These are phyloP conservation scores for Pristionchus japonicus DNA, from an alignment of 2,888 invertebrate species.

Conservation along the genomic window DNA sequence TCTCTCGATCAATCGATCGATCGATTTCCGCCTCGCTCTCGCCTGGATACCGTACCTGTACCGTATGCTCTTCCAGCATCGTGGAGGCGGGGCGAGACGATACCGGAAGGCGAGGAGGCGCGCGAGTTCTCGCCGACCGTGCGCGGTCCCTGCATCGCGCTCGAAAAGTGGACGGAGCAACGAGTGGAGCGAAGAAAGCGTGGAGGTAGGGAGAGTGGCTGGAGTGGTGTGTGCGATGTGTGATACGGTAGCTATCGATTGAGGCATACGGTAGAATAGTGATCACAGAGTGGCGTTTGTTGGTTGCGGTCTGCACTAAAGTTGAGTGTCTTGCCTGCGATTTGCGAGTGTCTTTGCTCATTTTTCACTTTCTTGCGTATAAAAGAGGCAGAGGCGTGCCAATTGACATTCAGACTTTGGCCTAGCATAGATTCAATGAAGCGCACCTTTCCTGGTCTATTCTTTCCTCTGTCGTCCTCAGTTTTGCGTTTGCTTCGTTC, in stretches of 20 bases:
- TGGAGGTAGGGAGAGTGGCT: slow-evolving; percentile 4
- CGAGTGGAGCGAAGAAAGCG: background rate
- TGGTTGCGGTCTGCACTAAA: background rate
- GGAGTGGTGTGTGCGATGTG: background rate
- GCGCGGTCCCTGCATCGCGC: slow-evolving; percentile 51
- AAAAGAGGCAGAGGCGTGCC: slow-evolving; percentile 12
- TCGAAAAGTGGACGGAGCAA: slow-evolving; percentile 59
- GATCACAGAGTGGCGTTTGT: background rate
- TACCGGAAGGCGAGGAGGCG: slow-evolving; percentile 52
- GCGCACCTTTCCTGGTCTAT: background rate
- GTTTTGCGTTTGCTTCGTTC: background rate
- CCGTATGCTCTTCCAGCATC: slow-evolving; percentile 7
- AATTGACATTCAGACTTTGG: background rate
- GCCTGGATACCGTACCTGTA: background rate
- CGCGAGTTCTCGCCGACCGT: slow-evolving; percentile 45
- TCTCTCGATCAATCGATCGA: background rate
- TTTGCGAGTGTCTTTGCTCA: background rate
- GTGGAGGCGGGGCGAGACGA: slow-evolving; percentile 41
- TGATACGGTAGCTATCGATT: background rate
- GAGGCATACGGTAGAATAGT: background rate
- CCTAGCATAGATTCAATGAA: background rate
- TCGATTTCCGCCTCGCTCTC: no score
- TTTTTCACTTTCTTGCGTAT: background rate
- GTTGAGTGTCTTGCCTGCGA: background rate
- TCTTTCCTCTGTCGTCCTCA: background rate